Percentiles rank a stretch among this genome's conserved stretches.
phyloP scores from a whole-genome alignment of 37 sponge, comb jelly and placozoan species.

The Amphimedon queenslandica region DNA sequence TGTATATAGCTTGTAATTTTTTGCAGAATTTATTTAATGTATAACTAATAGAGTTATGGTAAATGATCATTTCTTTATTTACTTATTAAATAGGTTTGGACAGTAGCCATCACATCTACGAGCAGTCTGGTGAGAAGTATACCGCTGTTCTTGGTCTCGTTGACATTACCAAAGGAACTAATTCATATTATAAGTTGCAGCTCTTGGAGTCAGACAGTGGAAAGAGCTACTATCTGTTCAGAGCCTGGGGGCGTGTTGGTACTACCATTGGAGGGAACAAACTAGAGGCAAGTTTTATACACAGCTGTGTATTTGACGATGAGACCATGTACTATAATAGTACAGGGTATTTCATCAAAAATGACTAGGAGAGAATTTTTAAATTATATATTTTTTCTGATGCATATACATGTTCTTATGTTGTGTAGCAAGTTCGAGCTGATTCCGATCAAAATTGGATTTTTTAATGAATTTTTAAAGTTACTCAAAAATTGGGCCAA shows the following conservation, averaged over 20 bases:
- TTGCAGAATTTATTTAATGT: neutral
- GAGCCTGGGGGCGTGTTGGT: constrained; percentile 98
- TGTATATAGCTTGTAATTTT: neutral
- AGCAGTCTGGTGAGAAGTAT: constrained; percentile 62
- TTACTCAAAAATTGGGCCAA: no score
- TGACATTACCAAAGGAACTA: constrained; percentile 83
- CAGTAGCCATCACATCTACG: constrained; percentile 72
- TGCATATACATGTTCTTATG: no score
- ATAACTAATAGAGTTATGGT: neutral
- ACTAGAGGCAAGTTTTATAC: constrained; percentile 54
- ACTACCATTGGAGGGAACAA: constrained; percentile 91
- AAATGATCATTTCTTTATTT: neutral
- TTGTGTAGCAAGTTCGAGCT: no score
- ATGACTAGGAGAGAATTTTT: no score
- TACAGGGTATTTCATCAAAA: no score
- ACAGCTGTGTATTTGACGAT: neutral
- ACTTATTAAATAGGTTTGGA: constrained; percentile 48
- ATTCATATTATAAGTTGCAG: constrained; percentile 99
- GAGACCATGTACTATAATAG: no score
- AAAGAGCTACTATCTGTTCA: constrained; percentile 65
- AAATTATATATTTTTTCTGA: no score
- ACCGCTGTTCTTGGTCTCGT: constrained; percentile 96
- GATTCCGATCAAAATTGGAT: no score
- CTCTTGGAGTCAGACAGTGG: constrained; percentile 69
- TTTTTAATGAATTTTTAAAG: no score